Base-by-base conservation (phyloP, 2,113 vertebrate species). In the Merops nubicus region DNA sequence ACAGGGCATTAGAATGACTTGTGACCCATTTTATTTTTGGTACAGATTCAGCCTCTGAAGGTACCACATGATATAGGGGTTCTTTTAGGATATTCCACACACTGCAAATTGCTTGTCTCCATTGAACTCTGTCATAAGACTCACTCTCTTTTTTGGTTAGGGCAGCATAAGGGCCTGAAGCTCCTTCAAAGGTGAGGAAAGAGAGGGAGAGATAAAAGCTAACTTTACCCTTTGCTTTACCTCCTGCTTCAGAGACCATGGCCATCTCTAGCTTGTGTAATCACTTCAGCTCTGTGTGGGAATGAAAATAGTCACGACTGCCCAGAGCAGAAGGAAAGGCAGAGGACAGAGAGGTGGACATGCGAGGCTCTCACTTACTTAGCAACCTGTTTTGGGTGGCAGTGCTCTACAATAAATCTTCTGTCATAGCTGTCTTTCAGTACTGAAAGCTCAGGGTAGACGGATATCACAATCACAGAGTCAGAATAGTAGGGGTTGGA, bases 31-130 rank as follows among this genome's bases (percentile, higher is more conserved):
- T 74, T 77, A 22, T 50, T 93, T 75, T 31, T 79, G 21, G 15
- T 63, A 59, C 16, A 77, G 31, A 69, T 77, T 36, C 21, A 80
- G 6, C 3, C 15, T 86, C 10, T 19, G 40, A 56, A 72, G 31
- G 18, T 21, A 42, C 13, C 5, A 69, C 45, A 64, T 21, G 2
- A 2, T 4, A 8, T 3, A 53, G 15, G 12, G 6, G 2, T 31
- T n/a, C 7, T 38, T 56, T 50, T 0, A 1, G 25, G 5, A 8
- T 72, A 18, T 60, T 75, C 22, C 12, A 34, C 45, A 18, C 2
- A 17, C 33, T 90, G 25, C 8, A 59, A 45, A 38, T 59, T 5
- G 45, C 51, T 81, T 53, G 1, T 54, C 3, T 68, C 8, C 10
- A 12, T 91, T 76, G 64, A 64, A 68, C 12, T 69, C 12, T 78